These are phyloP conservation scores for Montipora cactus DNA, from an alignment of 64 coral and sea anemone species.

Conservation along the genomic window DNA sequence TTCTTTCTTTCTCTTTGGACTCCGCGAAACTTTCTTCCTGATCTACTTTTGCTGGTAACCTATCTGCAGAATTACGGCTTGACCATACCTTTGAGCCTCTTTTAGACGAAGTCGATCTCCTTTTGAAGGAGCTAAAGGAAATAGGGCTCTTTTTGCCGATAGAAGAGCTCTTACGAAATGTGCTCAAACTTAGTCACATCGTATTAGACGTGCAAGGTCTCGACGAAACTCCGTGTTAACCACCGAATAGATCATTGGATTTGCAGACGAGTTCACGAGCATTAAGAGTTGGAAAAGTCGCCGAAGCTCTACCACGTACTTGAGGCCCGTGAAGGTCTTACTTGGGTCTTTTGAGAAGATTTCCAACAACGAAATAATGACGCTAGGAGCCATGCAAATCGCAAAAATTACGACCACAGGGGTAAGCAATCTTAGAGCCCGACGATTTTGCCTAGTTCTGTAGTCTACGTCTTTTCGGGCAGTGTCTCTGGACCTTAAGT, in stretches of 20 bases:
- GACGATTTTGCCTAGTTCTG: too few species aligned
- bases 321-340: neutral
- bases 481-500: too few species aligned
- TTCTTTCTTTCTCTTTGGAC: neutral
- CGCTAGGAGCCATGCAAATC: neutral
- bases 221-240: constrained; percentile 79
- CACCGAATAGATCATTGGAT: constrained; percentile 72
- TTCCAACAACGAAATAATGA: neutral
- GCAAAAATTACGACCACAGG: too few species aligned
- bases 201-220: constrained; percentile 48
- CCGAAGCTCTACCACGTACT: neutral
- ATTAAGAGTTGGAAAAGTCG: constrained; percentile 41
- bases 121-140: neutral
- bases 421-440: too few species aligned
- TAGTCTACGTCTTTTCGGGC: too few species aligned
- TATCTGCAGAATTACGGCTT: constrained; percentile 21
- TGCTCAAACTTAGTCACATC: constrained; percentile 26
- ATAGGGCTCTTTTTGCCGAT: neutral
- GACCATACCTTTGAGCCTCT: neutral
- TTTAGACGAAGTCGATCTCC: neutral
- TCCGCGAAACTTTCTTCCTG: neutral
- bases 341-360: neutral
- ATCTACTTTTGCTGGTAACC: neutral
- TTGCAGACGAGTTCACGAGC: constrained; percentile 55
- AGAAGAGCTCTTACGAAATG: constrained; percentile 16